A percentile compares a stretch with the other conserved stretches of the same genome.
Evolutionary conservation across 2,113 vertebrate genomes (phyloP).

Genomic region (Hystrix cristata): DNA sequence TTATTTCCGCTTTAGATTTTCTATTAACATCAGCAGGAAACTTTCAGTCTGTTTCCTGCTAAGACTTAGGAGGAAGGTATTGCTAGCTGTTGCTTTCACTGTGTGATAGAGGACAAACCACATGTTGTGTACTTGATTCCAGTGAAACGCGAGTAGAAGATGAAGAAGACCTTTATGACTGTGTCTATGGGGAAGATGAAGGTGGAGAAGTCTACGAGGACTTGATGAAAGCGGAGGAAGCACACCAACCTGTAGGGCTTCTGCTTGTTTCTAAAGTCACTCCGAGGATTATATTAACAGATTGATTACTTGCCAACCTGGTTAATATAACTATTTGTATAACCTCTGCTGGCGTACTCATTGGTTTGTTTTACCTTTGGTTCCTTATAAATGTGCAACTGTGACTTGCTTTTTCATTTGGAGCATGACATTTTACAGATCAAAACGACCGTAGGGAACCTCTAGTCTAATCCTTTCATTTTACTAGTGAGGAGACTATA

Average conservation of each 20-base stretch:
- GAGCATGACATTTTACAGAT: background rate
- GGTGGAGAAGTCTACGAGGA: constrained; percentile 98
- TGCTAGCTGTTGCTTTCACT: background rate
- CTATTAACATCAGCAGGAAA: background rate
- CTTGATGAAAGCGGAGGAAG: constrained; percentile 96
- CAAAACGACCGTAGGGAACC: background rate
- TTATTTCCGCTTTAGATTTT: background rate
- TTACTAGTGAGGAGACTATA: background rate
- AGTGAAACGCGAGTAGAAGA: constrained; percentile 94
- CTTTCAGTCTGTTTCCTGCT: background rate
- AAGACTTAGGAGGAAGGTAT: background rate
- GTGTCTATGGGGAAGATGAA: constrained; percentile 97
- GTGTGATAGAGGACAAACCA: background rate
- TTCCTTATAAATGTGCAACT: background rate
- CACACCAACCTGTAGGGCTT: constrained; percentile 90
- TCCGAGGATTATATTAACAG: background rate
- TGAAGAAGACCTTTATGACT: constrained; percentile 97
- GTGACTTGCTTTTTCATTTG: background rate
- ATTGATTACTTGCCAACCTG: background rate
- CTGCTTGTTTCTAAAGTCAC: background rate
- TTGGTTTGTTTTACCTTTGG: background rate
- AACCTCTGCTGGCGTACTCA: background rate
- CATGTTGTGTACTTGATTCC: constrained; percentile 8
- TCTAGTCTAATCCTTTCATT: background rate
- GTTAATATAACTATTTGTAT: background rate